These are phyloP conservation scores for Falco cherrug DNA, from an alignment of 2,797 vertebrate genomes.

Conservation along the genomic window DNA sequence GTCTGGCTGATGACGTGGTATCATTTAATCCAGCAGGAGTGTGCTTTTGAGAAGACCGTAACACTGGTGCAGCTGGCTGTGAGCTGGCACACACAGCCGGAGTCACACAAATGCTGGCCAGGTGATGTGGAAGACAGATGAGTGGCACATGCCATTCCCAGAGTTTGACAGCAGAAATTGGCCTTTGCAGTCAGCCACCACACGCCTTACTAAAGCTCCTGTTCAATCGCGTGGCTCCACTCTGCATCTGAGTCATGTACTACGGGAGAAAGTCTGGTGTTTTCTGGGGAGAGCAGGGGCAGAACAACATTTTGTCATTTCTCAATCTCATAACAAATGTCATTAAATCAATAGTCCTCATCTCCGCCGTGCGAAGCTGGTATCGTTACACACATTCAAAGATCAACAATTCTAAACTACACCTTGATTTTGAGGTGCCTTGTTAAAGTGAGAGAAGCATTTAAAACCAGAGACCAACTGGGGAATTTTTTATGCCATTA, in stretches of 20 bases:
- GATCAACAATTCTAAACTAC: neutral
- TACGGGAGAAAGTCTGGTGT: neutral
- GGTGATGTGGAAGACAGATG: neutral
- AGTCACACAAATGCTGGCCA: fast-evolving
- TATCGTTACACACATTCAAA: neutral
- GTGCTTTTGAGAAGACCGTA: neutral
- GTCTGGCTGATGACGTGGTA: neutral
- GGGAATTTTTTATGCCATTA: neutral
- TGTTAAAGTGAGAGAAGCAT: neutral
- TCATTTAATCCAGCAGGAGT: neutral
- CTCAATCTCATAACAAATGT: neutral
- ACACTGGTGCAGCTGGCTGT: fast-evolving
- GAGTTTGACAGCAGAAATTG: neutral
- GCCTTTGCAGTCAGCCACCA: neutral
- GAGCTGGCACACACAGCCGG: neutral
- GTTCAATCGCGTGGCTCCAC: neutral
- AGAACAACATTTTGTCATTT: neutral
- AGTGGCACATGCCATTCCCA: neutral
- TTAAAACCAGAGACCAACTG: neutral
- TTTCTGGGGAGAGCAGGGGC: neutral
- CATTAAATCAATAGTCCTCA: neutral
- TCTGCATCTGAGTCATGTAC: neutral
- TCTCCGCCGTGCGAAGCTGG: fast-evolving
- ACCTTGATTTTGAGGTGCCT: neutral
- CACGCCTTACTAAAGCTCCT: neutral